Base-by-base conservation (phyloP, 2,797 vertebrate genomes). In the Anguilla marmorata region DNA sequence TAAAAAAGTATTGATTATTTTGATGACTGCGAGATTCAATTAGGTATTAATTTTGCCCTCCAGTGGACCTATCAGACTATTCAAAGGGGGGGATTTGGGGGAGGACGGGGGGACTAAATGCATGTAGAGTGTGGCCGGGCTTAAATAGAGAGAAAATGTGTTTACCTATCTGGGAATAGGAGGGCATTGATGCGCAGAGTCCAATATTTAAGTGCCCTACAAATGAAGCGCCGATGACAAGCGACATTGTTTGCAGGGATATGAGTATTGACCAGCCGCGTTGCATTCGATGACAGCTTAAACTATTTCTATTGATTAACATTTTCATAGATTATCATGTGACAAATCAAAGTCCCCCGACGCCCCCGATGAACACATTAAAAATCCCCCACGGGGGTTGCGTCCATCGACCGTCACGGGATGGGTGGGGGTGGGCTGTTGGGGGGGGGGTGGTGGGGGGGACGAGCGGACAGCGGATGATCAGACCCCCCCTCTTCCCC, bases 11-110 rank as follows among this genome's bases (percentile, higher is more conserved):
- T 99, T 99, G 98, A 99, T 99, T 99, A 99, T 99, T 99, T 98
- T 99, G 98, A 99, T 99, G 98, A 99, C 98, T 99, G 97, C 97
- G 97, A 99, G 98, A 99, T 99, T 99, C 98, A 99, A 99, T 99
- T 99, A 99, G 98, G 98, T 99, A 99, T 99, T 99, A 99, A 99
- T 99, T 99, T 99, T 99, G 98, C 98, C 98, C 98, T 99, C 98
- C 98, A 99, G 97, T 99, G 98, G 98, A 98, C 98, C 98, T 99
- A 99, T 98, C 98, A 98, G 98, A 96, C 96, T 97, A 96, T 98
- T 99, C 97, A 98, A 98, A 98, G 96, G 96, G 95, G 95, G 96
- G 94, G 95, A 95, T 95, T 90, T 89, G 86, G 84, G 72, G 96
- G 96, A 95, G 96, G 96, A 96, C 96, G 96, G 66, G 94, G 95